Evolutionary conservation across 1,140 invertebrate species (phyloP), one percentile per base, ranked within the genome.

Genomic region (Spodoptera litura): DNA sequence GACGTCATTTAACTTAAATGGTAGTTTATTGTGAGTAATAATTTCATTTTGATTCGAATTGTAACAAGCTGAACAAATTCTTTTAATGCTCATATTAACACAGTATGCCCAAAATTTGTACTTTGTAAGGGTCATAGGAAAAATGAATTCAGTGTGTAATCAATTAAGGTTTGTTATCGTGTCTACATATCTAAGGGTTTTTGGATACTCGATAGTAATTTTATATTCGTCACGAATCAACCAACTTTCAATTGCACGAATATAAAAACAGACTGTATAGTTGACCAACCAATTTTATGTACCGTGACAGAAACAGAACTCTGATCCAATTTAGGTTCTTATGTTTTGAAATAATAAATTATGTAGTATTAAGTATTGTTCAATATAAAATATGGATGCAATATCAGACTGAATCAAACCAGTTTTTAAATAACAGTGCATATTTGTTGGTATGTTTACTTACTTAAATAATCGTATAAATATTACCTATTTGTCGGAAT

Each of bases 171-270:
- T 59, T 59, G 0, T 59, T 25, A 4, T 31, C 20, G 9, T 15
- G 13, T 31, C 20, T 25, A 10, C 58, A 31, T 31, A 31, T 59
- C 27, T 9, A 59, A 59, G 10, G 25, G 11, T 31, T 31, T 31
- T 31, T 31, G 12, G 31, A 31, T 59, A 31, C 12, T 59, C 25
- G 38, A 44, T 59, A 8, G 38, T 38, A 44, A 38, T 71, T 62
- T 11, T 5, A 8, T 38, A 56, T 71, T 56, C 31, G n/a, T 55
- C 53, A 31, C 31, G 12, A 71, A 71, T 35, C 31, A 13, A 31
- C 35, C 52, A 56, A 71, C 68, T 56, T 71, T 71, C 68, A 27
- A 56, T 55, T 53, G 68, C 8, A 44, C 38, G 9, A 10, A 44
- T 10, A 10, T 44, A 44, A 5, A 44, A 6, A 44, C 38, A 44